Evolutionary conservation across 2,797 vertebrate genomes (phyloP), one percentile per base, ranked within the genome.

Genomic region (Rhabdophis nuchalis): DNA sequence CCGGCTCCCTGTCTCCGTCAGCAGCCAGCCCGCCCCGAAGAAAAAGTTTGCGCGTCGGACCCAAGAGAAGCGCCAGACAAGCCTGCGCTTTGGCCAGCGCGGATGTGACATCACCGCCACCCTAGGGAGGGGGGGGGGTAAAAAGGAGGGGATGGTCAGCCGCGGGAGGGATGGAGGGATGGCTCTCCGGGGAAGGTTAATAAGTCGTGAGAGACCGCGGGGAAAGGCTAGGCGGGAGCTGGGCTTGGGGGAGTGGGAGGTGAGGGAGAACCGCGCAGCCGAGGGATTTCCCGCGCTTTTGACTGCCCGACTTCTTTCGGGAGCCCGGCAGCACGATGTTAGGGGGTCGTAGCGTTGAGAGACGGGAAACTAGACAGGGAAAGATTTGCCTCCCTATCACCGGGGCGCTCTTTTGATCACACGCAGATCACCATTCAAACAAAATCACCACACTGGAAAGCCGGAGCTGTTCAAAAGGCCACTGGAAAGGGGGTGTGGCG

Each of bases 101-200:
- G 98, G 97, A 97, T 97, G 97, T 98, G 98, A 98, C 98, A 97
- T 98, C 98, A 98, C 95, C 92, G 95, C 32, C 90, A 91, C 96
- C 96, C 91, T 53, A 14, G n/a, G n/a, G 64, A 32, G 14, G 61
- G 61, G 2, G n/a, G 2, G 29, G 29, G 29, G 2, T 1, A 12
- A 10, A 11, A 2, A 82, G 61, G 0, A 2, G 1, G 50, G 1
- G 36, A 13, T 8, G 7, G 14, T 32, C 8, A 0, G 36, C 6
- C 7, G 32, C 46, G 29, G 11, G 58, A 9, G 29, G 29, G 6
- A 13, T 7, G 10, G 3, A 8, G 10, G 2, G 18, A 7, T 41
- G 61, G 50, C 25, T 53, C 64, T 36, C 52, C 1, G 52, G 68
- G 68, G 52, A 23, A 29, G 25, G 36, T 27, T 3, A 8, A 2